These are phyloP conservation scores for Eubucco bourcierii DNA, from an alignment of 2,113 vertebrate genomes.

Conservation along the genomic window DNA sequence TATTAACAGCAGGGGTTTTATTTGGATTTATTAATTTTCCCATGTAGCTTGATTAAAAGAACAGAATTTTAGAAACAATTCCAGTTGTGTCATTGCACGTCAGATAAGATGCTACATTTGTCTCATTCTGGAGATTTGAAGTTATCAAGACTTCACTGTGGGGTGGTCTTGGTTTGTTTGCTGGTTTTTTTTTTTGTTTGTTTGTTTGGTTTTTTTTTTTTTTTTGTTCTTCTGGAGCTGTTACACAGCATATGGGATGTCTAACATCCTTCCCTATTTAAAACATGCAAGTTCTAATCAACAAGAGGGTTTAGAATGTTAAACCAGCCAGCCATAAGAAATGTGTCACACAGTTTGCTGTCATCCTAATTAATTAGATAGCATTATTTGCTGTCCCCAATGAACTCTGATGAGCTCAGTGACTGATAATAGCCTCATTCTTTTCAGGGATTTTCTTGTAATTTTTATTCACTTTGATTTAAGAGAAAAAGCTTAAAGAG, in stretches of 20 bases:
- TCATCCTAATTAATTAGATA: constrained; percentile 84
- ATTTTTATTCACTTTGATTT: constrained; percentile 55
- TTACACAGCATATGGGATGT: constrained; percentile 77
- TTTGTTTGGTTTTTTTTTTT: no score
- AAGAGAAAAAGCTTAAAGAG: not conserved
- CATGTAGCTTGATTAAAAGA: constrained; percentile 17
- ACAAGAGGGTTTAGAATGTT: constrained; percentile 78
- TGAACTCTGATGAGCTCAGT: constrained; percentile 75
- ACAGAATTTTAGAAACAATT: constrained; percentile 46
- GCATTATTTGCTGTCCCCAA: constrained; percentile 79
- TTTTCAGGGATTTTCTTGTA: constrained; percentile 60
- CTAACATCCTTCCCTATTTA: constrained; percentile 79
- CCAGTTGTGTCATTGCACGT: not conserved
- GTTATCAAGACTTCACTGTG: constrained; percentile 59
- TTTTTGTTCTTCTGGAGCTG: constrained; percentile 29
- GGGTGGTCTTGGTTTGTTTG: not conserved
- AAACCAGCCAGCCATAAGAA: constrained; percentile 80
- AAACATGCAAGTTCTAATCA: constrained; percentile 79
- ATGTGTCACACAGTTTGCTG: constrained; percentile 78
- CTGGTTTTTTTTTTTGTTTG: not conserved
- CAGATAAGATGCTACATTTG: constrained; percentile 56
- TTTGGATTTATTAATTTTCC: not conserved
- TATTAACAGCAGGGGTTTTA: not conserved
- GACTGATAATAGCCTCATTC: constrained; percentile 70
- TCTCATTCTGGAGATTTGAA: constrained; percentile 63